These are phyloP conservation scores for Saguinus oedipus DNA, from an alignment of 2,797 vertebrate genomes.

Conservation along the genomic window DNA sequence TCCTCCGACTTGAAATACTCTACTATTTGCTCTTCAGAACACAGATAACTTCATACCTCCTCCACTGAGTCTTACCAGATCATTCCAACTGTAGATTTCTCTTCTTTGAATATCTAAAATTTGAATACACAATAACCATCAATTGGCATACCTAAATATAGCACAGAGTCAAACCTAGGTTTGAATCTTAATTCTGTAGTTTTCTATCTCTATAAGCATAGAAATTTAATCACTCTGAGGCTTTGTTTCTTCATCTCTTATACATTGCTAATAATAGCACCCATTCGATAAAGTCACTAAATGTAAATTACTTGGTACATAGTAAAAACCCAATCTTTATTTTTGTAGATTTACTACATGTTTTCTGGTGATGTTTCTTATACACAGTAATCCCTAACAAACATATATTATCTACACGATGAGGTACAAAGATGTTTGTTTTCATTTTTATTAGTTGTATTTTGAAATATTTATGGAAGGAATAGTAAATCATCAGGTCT, in stretches of 20 bases:
- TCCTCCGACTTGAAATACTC: background rate
- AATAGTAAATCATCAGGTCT: background rate
- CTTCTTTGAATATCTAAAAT: background rate
- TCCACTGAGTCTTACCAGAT: background rate
- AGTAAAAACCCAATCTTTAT: background rate
- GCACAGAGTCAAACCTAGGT: background rate
- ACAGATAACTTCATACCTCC: background rate
- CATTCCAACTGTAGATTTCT: background rate
- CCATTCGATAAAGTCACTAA: background rate
- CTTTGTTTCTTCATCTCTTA: background rate
- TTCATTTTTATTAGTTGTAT: too few species aligned
- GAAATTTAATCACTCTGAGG: background rate
- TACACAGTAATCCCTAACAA: background rate
- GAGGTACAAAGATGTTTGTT: too few species aligned
- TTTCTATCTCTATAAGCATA: background rate
- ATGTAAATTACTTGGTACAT: background rate
- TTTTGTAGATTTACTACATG: background rate
- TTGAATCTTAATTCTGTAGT: background rate
- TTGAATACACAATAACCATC: background rate
- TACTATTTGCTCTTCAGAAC: background rate
- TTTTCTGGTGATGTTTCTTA: background rate
- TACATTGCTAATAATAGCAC: background rate
- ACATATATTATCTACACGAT: too few species aligned
- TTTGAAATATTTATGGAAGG: background rate
- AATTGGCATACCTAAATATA: background rate